Evolutionary conservation across 2,888 invertebrate genomes (phyloP).

Genomic region (Eurytoma adleriae): DNA sequence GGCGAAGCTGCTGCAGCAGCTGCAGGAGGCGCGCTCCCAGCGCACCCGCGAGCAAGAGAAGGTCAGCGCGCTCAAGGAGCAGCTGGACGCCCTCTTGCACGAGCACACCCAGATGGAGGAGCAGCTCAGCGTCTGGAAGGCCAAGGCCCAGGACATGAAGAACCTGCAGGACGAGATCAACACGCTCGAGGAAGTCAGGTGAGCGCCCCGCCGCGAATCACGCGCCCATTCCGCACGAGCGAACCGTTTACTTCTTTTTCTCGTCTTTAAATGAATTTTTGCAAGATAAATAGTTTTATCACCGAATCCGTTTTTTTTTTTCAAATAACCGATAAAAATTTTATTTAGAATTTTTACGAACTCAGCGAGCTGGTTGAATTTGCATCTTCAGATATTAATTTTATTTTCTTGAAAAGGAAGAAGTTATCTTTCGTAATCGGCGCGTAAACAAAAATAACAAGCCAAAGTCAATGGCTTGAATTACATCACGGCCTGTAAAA

Average conservation of each 20-base stretch:
- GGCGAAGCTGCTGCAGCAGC: constrained; percentile 81
- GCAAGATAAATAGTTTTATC: too few species aligned
- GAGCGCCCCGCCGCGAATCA: constrained; percentile 62
- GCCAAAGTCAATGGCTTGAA: too few species aligned
- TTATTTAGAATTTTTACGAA: too few species aligned
- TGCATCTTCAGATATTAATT: too few species aligned
- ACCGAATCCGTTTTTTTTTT: too few species aligned
- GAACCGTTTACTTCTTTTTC: not conserved
- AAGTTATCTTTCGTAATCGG: too few species aligned
- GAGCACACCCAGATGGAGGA: constrained; percentile 85
- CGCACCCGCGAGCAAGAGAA: constrained; percentile 85
- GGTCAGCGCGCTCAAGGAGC: constrained; percentile 86
- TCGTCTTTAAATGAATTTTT: too few species aligned
- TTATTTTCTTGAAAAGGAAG: too few species aligned
- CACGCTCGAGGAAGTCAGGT: constrained; percentile 91
- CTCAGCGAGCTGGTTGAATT: too few species aligned
- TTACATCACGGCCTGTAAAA: not conserved
- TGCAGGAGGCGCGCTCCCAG: constrained; percentile 83
- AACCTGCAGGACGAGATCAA: constrained; percentile 90
- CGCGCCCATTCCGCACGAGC: not conserved
- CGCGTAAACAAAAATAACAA: too few species aligned
- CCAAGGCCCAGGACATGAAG: constrained; percentile 86
- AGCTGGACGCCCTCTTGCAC: constrained; percentile 83
- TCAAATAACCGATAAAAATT: too few species aligned
- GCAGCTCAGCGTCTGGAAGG: constrained; percentile 81